phyloP scores from a whole-genome alignment of 2,797 vertebrate species.

The Macropus fuliginosus region DNA sequence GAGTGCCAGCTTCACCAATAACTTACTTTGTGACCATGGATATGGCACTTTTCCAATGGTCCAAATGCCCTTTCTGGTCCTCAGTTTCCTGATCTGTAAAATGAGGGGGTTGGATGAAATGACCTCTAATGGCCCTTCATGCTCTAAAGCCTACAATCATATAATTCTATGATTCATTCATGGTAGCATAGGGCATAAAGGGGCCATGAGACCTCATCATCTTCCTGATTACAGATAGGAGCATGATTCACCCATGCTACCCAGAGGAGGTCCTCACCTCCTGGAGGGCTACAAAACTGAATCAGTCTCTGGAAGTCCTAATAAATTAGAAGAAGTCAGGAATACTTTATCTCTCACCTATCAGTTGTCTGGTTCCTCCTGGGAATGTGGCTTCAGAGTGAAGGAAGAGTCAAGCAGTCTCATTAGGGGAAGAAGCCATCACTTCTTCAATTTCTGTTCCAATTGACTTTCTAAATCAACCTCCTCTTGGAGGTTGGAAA shows the following conservation, averaged over 20 bases:
- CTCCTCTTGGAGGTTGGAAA: fast-evolving
- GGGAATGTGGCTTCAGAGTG: background rate
- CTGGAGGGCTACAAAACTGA: conserved; percentile 28
- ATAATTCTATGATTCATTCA: background rate
- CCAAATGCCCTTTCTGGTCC: background rate
- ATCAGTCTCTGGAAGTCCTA: conserved; percentile 62
- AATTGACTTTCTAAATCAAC: background rate
- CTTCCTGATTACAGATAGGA: background rate
- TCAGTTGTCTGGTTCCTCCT: background rate
- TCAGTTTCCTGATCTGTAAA: background rate
- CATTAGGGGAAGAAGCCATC: conserved; percentile 23
- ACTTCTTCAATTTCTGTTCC: background rate
- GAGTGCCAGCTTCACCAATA: background rate
- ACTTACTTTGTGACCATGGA: background rate
- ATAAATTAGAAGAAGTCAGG: conserved; percentile 58
- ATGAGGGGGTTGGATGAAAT: background rate
- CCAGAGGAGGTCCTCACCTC: background rate
- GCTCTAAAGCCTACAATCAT: background rate
- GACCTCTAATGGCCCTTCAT: background rate
- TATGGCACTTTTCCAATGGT: background rate
- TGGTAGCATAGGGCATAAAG: background rate
- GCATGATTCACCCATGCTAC: background rate
- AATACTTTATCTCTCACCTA: conserved; percentile 11
- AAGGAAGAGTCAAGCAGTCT: background rate
- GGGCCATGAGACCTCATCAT: background rate